phyloP scores from a whole-genome alignment of 2,888 invertebrate species.

The Apodemia hepburni region DNA sequence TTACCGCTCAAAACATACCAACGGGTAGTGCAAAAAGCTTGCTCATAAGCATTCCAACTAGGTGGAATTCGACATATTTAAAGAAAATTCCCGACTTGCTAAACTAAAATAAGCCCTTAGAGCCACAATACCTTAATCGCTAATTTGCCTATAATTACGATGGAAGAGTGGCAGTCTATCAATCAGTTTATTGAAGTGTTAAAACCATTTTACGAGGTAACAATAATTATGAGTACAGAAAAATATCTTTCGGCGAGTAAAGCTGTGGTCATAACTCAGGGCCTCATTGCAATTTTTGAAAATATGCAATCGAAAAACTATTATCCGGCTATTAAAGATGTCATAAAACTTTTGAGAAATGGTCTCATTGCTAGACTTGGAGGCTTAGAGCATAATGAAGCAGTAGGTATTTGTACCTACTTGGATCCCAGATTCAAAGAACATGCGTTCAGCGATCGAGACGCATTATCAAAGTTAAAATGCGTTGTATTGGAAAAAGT shows the following conservation, averaged over 20 bases:
- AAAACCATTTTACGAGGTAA: conserved; percentile 17
- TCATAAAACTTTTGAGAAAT: background rate
- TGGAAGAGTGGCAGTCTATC: conserved; percentile 18
- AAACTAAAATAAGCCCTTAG: conserved; percentile 6
- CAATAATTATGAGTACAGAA: background rate
- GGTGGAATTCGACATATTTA: conserved; percentile 15
- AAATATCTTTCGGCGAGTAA: conserved; percentile 21
- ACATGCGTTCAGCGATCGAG: conserved; percentile 7
- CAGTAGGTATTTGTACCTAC: conserved; percentile 17
- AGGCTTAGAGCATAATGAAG: conserved; percentile 2
- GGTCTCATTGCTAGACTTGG: background rate
- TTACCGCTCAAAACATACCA: conserved; percentile 14
- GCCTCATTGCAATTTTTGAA: background rate
- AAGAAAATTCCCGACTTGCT: conserved; percentile 9
- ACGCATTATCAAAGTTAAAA: background rate
- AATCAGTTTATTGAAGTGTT: conserved; percentile 6
- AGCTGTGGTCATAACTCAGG: conserved; percentile 17
- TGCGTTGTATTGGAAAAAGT: background rate
- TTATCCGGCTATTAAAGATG: conserved; percentile 1
- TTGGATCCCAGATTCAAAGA: conserved; percentile 23
- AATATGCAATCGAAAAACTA: background rate
- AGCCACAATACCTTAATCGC: conserved; percentile 18
- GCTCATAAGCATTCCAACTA: background rate
- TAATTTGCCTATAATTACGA: conserved; percentile 14
- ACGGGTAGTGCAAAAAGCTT: background rate